Evolutionary conservation across 2,797 vertebrate genomes (phyloP), one percentile per base, ranked within the genome.

Genomic region (Pteropus rufus): DNA sequence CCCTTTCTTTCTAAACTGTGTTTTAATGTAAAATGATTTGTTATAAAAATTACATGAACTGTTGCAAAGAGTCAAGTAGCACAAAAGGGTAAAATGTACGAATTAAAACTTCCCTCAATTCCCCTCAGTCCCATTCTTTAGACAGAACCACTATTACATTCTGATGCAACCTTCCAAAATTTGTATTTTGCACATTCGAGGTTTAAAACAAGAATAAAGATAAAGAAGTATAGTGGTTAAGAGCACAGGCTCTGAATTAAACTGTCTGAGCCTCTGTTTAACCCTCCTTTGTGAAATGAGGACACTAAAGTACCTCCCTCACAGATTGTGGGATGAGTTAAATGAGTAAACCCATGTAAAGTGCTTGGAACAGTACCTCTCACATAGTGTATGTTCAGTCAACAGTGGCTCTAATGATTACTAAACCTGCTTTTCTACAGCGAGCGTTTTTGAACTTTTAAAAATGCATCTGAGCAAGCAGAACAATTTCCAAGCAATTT

Each of bases 21-120:
- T 64, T 95, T 91, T 95, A 67, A 56, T 84, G 34, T 65, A 73
- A 95, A 91, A 81, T 73, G 12, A 85, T 84, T 88, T 58, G 65
- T 89, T 52, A 67, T 34, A 46, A 80, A 73, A 52, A 80, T 60
- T 4, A 44, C 23, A 77, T 46, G 82, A 19, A 69, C 36, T 93
- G 26, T 91, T 56, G 82, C 15, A 39, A 49, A 89, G 69, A 93
- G 18, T 79, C 58, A 79, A 79, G 46, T 49, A 77, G n/a, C 49
- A 87, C 69, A 44, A 77, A 85, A 89, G 34, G 39, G 41, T 67
- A 15, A 69, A 88, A 79, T 39, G 31, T 52, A 6, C 73, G 67
- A 65, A 83, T 62, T 56, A 60, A 82, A 88, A 77, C 81, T 41
- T 31, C 49, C 21, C 62, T 88, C 46, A 23, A 5, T 91, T 70